phyloP scores from a whole-genome alignment of 1,140 invertebrate species.

The Dreissena polymorpha region DNA sequence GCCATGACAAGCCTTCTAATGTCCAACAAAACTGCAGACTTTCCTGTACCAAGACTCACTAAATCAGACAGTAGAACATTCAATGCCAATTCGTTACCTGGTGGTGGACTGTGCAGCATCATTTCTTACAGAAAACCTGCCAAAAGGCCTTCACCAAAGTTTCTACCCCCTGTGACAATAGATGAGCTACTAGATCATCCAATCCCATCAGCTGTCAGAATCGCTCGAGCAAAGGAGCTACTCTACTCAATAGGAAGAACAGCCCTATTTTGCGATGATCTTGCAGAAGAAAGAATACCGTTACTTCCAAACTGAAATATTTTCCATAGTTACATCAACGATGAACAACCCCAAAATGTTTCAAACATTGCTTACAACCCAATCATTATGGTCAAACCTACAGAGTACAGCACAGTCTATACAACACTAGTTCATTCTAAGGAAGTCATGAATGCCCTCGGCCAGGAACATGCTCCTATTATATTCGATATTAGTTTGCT shows the following conservation, averaged over 20 bases:
- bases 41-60: too few species aligned
- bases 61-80: too few species aligned
- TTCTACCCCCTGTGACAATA: too few species aligned
- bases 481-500: conserved; percentile 34
- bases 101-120: too few species aligned
- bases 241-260: conserved; percentile 24
- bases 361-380: conserved; percentile 35
- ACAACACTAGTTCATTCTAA: conserved; percentile 11
- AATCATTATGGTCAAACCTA: conserved; percentile 36
- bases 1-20: conserved; percentile 48
- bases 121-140: too few species aligned
- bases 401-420: conserved; percentile 42
- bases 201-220: conserved; percentile 1
- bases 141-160: too few species aligned
- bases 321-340: background rate
- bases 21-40: background rate
- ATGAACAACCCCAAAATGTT: background rate
- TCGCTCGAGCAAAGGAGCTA: conserved; percentile 11
- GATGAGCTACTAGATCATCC: too few species aligned
- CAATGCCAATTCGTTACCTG: too few species aligned
- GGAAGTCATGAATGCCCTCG: conserved; percentile 19
- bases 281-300: background rate
- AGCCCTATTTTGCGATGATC: conserved; percentile 15
- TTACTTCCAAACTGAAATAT: background rate
- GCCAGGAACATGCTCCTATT: background rate